A percentile compares a stretch with the other conserved stretches of the same genome.
These are phyloP conservation scores for Podarcis siculus DNA, from an alignment of 2,797 vertebrate genomes.

Conservation along the genomic window DNA sequence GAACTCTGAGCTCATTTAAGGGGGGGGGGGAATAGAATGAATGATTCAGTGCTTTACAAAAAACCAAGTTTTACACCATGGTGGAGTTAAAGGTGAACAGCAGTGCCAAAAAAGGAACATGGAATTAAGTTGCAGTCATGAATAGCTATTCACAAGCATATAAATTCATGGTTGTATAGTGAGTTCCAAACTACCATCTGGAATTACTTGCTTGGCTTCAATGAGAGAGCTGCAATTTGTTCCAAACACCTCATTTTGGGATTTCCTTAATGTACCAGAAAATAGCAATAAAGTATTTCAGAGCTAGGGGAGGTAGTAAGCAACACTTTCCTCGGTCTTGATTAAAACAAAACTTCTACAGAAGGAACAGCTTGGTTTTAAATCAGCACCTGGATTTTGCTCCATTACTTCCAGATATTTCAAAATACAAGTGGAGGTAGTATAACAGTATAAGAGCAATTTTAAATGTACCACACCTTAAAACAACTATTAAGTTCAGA, in stretches of 20 bases:
- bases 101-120: too few species aligned
- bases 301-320: not conserved
- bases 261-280: constrained; percentile 4
- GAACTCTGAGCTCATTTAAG: not conserved
- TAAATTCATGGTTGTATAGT: not conserved
- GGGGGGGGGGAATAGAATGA: not conserved
- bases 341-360: not conserved
- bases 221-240: not conserved
- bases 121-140: not conserved
- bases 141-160: not conserved
- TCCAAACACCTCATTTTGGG: not conserved
- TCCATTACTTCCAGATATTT: not conserved
- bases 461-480: not conserved
- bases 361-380: not conserved
- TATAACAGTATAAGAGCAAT: not conserved
- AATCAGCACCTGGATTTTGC: not conserved
- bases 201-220: not conserved
- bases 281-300: not conserved
- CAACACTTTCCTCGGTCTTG: not conserved
- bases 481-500: not conserved
- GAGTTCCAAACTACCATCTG: not conserved
- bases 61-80: not conserved
- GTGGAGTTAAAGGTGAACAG: not conserved
- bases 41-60: not conserved
- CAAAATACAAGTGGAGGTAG: not conserved